These are phyloP conservation scores for Arge pagana DNA, from an alignment of 2,888 invertebrate species.

Conservation along the genomic window DNA sequence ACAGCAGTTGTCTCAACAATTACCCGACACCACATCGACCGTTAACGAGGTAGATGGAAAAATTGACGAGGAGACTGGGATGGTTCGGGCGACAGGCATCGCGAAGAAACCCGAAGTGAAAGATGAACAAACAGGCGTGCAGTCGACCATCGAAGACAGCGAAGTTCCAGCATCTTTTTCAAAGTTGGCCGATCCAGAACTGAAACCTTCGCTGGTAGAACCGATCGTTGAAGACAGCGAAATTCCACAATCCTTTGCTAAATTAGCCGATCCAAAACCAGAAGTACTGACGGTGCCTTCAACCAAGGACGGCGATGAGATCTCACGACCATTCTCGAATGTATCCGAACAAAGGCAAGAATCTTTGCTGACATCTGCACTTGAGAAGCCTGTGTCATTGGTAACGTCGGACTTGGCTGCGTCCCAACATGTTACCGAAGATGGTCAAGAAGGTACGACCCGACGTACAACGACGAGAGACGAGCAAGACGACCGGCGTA, in stretches of 20 bases:
- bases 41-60: background rate
- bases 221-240: slow-evolving; percentile 55
- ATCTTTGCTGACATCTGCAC: background rate
- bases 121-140: background rate
- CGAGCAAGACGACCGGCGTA: background rate
- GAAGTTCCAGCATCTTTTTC: slow-evolving; percentile 19
- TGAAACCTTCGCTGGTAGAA: slow-evolving; percentile 13
- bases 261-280: slow-evolving; percentile 21
- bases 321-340: slow-evolving; percentile 4
- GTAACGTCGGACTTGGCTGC: background rate
- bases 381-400: slow-evolving; percentile 4
- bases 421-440: background rate
- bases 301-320: slow-evolving; percentile 8
- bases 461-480: background rate
- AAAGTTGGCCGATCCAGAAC: slow-evolving; percentile 24
- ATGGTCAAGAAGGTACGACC: background rate
- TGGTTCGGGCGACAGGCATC: slow-evolving; percentile 8
- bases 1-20: background rate
- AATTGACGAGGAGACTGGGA: slow-evolving; percentile 4
- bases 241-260: slow-evolving; percentile 35
- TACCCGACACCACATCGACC: background rate
- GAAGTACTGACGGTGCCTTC: slow-evolving; percentile 22
- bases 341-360: background rate
- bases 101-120: no score
- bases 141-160: slow-evolving; percentile 1